These are phyloP conservation scores for Apostichopus leukothele DNA, from an alignment of 53 echinoderm and acorn worm species.

Conservation along the genomic window DNA sequence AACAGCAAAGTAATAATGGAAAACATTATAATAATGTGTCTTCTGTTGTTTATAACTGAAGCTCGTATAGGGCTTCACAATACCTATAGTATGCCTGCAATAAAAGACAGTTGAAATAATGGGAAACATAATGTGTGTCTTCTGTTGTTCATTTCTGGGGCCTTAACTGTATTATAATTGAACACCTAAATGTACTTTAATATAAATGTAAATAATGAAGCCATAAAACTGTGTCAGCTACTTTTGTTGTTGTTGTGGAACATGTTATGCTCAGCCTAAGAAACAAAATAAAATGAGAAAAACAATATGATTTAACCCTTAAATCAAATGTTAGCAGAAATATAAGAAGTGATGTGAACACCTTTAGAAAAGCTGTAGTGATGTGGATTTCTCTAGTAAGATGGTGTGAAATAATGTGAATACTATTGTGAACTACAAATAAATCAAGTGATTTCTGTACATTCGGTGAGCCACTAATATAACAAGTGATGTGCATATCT, in stretches of 20 bases:
- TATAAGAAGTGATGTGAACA: not conserved
- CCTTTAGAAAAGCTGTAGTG: too few species aligned
- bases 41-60: constrained; percentile 33
- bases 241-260: too few species aligned
- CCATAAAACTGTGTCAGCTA: too few species aligned
- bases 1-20: not conserved
- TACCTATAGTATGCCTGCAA: constrained; percentile 75
- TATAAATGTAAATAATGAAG: too few species aligned
- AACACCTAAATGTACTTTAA: too few species aligned
- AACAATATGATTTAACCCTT: too few species aligned
- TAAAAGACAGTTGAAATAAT: not conserved
- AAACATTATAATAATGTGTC: not conserved
- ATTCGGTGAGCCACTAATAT: not conserved
- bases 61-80: constrained; percentile 80
- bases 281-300: not conserved
- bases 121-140: not conserved
- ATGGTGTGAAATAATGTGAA: not conserved
- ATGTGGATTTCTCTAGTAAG: not conserved
- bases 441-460: too few species aligned
- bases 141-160: constrained; percentile 29
- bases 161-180: too few species aligned
- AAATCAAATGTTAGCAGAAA: not conserved
- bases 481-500: not conserved
- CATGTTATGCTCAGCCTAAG: not conserved
- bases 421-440: not conserved